phyloP scores from a whole-genome alignment of 2,113 vertebrate genomes.

The Oreochromis spilurus region DNA sequence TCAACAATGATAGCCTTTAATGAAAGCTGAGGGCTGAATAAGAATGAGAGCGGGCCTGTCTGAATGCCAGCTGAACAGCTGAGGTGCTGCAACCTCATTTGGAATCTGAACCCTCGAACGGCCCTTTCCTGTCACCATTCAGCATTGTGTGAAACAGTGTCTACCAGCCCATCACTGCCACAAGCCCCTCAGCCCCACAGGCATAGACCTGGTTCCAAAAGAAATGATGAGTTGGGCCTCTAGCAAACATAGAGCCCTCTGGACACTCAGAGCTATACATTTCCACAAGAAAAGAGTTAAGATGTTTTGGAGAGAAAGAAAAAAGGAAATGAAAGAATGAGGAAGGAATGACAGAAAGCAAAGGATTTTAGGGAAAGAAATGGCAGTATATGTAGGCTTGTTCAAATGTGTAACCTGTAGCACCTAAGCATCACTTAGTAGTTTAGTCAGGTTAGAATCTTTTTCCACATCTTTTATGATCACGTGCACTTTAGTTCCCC shows the following conservation, averaged over 20 bases:
- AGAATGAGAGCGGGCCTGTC: conserved; percentile 26
- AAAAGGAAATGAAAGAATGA: background rate
- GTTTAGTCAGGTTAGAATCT: background rate
- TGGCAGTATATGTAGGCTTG: background rate
- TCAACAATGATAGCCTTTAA: conserved; percentile 50
- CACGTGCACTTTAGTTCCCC: background rate
- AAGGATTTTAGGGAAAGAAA: background rate
- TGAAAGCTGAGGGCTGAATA: conserved; percentile 37
- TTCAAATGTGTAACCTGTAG: background rate
- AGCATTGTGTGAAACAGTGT: conserved; percentile 21
- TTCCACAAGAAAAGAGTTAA: background rate
- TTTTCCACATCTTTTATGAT: background rate
- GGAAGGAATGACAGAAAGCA: background rate
- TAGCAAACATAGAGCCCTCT: conserved; percentile 26
- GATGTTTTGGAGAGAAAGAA: background rate
- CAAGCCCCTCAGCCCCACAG: conserved; percentile 9
- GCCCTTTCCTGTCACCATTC: conserved; percentile 29
- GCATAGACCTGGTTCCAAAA: conserved; percentile 21
- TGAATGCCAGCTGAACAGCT: conserved; percentile 35
- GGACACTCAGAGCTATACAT: conserved; percentile 1
- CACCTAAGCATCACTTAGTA: background rate
- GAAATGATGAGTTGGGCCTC: conserved; percentile 42
- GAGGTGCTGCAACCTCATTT: conserved; percentile 37
- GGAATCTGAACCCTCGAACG: conserved; percentile 15
- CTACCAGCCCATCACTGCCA: background rate